Conservation (phyloP, 2,797 vertebrate genomes). For the Urophycis tenuis region DNA sequence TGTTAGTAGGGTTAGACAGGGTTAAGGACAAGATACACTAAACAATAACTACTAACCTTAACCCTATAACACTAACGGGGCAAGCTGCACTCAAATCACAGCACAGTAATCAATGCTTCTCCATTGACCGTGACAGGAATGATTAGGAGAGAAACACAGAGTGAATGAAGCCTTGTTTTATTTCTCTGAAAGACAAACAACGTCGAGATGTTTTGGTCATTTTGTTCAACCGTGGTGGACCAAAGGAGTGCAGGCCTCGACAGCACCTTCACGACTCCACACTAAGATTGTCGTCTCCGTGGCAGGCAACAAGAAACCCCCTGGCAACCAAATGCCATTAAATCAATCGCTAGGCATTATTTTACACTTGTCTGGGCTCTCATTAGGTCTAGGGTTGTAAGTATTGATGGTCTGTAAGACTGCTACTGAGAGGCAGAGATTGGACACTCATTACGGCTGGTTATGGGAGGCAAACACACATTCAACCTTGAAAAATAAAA, state of each 20-base stretch:
- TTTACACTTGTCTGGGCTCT: slow-evolving; percentile 30
- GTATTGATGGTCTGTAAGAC: slow-evolving; percentile 4
- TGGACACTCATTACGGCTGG: slow-evolving; percentile 19
- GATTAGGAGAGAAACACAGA: slow-evolving; percentile 54
- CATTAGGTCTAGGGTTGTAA: slow-evolving; percentile 27
- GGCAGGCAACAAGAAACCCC: slow-evolving; percentile 26
- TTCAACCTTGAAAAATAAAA: slow-evolving; percentile 2
- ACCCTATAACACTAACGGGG: neutral
- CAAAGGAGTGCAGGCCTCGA: slow-evolving; percentile 55
- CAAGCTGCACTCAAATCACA: no score
- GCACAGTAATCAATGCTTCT: slow-evolving; percentile 38
- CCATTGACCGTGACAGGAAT: slow-evolving; percentile 52
- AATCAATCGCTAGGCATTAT: slow-evolving; percentile 42
- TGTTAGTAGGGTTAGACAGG: neutral
- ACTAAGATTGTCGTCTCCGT: slow-evolving; percentile 40
- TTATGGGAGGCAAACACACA: slow-evolving; percentile 11
- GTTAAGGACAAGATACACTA: neutral
- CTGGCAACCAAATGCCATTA: slow-evolving; percentile 37
- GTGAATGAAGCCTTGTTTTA: slow-evolving; percentile 66
- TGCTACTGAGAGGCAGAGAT: slow-evolving; percentile 17
- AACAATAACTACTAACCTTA: neutral
- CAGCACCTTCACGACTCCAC: slow-evolving; percentile 40
- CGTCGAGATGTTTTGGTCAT: slow-evolving; percentile 65
- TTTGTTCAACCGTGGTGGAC: slow-evolving; percentile 56
- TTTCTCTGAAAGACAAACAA: slow-evolving; percentile 68